Evolutionary conservation across 2,888 invertebrate species (phyloP).

Genomic region (Ptycholaimellus sp.): DNA sequence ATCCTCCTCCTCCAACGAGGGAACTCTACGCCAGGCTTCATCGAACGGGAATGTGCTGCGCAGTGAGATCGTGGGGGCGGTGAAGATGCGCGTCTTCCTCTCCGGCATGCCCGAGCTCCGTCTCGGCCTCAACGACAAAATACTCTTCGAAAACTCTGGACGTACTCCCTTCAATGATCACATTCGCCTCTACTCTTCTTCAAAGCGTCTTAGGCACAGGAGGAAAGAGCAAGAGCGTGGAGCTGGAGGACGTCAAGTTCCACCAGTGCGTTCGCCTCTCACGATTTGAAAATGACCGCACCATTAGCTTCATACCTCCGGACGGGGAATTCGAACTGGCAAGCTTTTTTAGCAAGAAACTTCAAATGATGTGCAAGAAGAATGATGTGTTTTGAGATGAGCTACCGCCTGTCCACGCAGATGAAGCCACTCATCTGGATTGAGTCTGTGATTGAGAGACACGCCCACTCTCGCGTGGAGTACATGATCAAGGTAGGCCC

Average conservation of each 20-base stretch:
- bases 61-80: constrained; percentile 90
- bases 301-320: constrained; percentile 71
- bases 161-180: constrained; percentile 25
- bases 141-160: constrained; percentile 86
- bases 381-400: too few relatives aligned
- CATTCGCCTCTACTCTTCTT: not conserved
- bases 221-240: constrained; percentile 88
- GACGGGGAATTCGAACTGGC: constrained; percentile 97
- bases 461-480: constrained; percentile 85
- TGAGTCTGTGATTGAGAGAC: constrained; percentile 86
- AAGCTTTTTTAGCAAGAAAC: constrained; percentile 40
- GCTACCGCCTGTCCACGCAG: constrained; percentile 13
- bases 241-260: constrained; percentile 91
- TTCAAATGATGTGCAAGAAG: not conserved
- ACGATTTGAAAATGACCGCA: constrained; percentile 87
- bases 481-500: constrained; percentile 67
- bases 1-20: too few relatives aligned
- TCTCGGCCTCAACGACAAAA: constrained; percentile 81
- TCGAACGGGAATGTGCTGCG: constrained; percentile 84
- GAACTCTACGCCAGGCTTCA: constrained; percentile 39
- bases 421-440: constrained; percentile 92
- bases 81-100: constrained; percentile 73
- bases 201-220: constrained; percentile 27
- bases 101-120: constrained; percentile 84
- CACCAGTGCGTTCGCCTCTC: constrained; percentile 91